A percentile compares a stretch with the other conserved stretches of the same genome.
phyloP scores from a whole-genome alignment of 2,797 vertebrate species.

The Erpetoichthys calabaricus region DNA sequence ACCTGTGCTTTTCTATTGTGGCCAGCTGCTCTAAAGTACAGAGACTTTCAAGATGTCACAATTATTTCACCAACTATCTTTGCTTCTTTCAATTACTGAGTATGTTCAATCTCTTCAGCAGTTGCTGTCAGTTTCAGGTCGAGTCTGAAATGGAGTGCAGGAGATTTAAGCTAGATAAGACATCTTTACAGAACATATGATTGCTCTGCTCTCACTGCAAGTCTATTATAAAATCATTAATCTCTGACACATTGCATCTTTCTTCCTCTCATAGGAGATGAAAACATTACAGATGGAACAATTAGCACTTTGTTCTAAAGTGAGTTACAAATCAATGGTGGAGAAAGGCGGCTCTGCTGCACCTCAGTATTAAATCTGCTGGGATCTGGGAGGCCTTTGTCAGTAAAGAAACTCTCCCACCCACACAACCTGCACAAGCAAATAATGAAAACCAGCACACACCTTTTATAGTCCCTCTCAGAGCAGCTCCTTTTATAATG shows the following conservation, averaged over 20 bases:
- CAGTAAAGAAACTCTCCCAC: no score
- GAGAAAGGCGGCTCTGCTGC: constrained; percentile 5
- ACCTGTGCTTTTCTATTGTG: no score
- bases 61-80: no score
- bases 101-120: no score
- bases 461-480: no score
- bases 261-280: constrained; percentile 4
- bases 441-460: no score
- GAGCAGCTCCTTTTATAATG: no score
- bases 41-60: no score
- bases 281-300: constrained; percentile 12
- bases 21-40: no score
- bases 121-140: no score
- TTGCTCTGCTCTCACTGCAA: neutral
- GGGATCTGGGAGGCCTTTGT: neutral
- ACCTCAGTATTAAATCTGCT: neutral
- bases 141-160: neutral
- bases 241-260: constrained; percentile 4
- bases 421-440: no score
- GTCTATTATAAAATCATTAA: constrained; percentile 5
- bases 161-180: neutral
- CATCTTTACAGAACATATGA: neutral
- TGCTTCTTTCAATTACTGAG: no score
- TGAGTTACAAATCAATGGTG: constrained; percentile 13
- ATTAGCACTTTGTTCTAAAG: constrained; percentile 11